Evolutionary conservation across 2,888 invertebrate species (phyloP), one percentile per base, ranked within the genome.

Genomic region (Autographa gamma): DNA sequence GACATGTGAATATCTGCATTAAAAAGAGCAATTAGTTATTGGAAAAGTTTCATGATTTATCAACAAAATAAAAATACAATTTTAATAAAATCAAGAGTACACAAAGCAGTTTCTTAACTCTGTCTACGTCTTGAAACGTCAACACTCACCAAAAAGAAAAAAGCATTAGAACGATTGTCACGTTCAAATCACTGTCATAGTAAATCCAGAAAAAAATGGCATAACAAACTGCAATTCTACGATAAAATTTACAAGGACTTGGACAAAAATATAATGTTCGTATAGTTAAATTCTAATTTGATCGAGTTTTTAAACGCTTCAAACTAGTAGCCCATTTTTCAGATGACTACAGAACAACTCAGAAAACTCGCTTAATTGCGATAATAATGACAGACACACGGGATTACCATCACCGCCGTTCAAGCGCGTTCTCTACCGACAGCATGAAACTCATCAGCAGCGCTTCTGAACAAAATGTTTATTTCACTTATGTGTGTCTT

Each of bases 381-480:
- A 13, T 56, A 66, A 66, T 61, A 76, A 80, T 80, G 80, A 71
- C 79, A 73, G 72, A 72, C 71, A 76, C 69, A 74, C 78, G 58
- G 16, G 70, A 79, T 64, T 72, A 63, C 63, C 66, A 72, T 38
- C 72, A 67, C 14, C 69, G 60, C 25, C 66, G 70, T 7, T 60
- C 72, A 60, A 74, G 63, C 67, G 54, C 73, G 65, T 82, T 81
- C 73, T 78, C 70, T 79, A 79, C 69, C 48, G 73, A 63, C 25
- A 85, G 76, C 2, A 87, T 90, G 79, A 89, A 87, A 73, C 74
- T 92, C 31, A 70, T 86, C 14, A 89, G 83, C 72, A 94, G 93
- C 71, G 88, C 86, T 18, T 93, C 93, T 2, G 93, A 93, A 61
- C 93, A 93, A 74, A 94, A 93, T 73, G 86, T 91, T 16, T 90